Base-by-base conservation (phyloP, 2,113 vertebrate genomes). In the Parus major region DNA sequence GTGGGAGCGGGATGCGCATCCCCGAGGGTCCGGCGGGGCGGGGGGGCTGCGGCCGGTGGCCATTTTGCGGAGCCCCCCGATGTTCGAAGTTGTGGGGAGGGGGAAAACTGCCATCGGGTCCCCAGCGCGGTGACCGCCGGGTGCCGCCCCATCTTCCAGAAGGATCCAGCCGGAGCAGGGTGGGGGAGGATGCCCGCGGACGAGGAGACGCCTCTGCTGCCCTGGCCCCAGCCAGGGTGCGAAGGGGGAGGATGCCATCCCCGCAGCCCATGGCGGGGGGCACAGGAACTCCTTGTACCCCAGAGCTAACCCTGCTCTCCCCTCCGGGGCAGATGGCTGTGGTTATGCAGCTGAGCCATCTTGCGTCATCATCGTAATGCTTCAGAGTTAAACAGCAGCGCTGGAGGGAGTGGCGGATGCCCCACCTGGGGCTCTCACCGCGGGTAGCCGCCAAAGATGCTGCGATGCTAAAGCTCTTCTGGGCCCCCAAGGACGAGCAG, bases 91-190 rank as follows among this genome's bases (percentile, higher is more conserved):
- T 42, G 50, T 10, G 57, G 3, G 50, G n/a, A n/a, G 1, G 35
- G 35, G 53, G 49, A n/a, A 39, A 28, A 7, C 3, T 68, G 69
- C 29, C 64, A 44, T 8, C 6, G 39, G 56, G 55, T 70, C 31
- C 55, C 57, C 80, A 20, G 24, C 28, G 49, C 83, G 12, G 52
- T 35, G 35, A 39, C 12, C 31, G 47, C 47, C 20, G 42, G 82
- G 73, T 90, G 79, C 70, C 73, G 56, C 93, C 93, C 73, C 42
- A 12, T 70, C 66, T 95, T 96, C 95, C 92, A 92, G 93, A 94
- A 95, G 53, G 52, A 95, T 95, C 93, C 42, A 31, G 28, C 12
- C 8, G 33, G 35, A 57, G 23, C 31, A 7, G n/a, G 23, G 5
- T 21, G 22, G 21, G 53, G 52, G 28, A 10, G 6, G 4, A 23